These are phyloP conservation scores for Mesoclemmys tuberculata DNA, from an alignment of 2,113 vertebrate species.

Conservation along the genomic window DNA sequence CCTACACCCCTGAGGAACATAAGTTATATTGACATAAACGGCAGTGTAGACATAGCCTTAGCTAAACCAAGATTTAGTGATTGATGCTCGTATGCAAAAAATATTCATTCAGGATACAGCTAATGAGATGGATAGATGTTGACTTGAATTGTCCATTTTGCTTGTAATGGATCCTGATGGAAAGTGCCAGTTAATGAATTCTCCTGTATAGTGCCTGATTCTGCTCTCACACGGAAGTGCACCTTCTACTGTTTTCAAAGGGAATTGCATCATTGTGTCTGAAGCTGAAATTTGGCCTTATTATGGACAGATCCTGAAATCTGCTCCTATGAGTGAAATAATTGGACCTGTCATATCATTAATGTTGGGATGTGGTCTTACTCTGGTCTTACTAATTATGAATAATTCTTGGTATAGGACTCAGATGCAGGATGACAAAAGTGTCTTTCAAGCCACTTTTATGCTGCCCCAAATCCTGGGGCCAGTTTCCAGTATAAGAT, in stretches of 20 bases:
- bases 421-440: slow-evolving; percentile 45
- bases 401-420: slow-evolving; percentile 45
- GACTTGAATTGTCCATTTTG: slow-evolving; percentile 10
- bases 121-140: background rate
- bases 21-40: too few species aligned
- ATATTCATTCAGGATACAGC: background rate
- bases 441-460: slow-evolving; percentile 24
- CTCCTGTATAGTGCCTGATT: background rate
- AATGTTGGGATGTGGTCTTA: background rate
- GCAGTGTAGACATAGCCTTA: background rate
- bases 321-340: background rate
- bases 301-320: background rate
- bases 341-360: background rate
- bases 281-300: background rate
- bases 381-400: background rate
- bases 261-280: background rate
- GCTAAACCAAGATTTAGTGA: background rate
- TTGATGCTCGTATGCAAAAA: background rate
- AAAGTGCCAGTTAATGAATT: background rate
- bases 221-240: background rate
- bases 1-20: too few species aligned
- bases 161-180: background rate
- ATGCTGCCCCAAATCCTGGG: background rate
- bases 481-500: slow-evolving; percentile 35
- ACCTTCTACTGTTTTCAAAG: background rate